phyloP scores from a whole-genome alignment of 1,140 invertebrate genomes.

The Plectus sambesii region DNA sequence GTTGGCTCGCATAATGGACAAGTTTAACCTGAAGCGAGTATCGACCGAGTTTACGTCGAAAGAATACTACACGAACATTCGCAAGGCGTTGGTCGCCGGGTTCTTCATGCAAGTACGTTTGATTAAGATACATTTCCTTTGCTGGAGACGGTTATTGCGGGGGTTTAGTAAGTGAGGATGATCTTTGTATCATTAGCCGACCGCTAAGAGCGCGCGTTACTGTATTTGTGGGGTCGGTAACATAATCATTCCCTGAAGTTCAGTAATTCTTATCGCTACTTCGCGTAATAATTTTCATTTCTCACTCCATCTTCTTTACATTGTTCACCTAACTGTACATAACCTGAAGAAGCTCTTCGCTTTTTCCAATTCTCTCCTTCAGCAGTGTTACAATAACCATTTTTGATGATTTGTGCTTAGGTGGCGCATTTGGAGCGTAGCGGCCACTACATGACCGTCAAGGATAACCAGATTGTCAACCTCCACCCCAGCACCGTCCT shows the following conservation, averaged over 20 bases:
- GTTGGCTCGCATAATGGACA: constrained; percentile 68
- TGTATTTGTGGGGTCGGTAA: no score
- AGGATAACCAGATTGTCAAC: constrained; percentile 97
- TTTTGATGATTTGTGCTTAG: constrained; percentile 50
- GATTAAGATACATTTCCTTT: constrained; percentile 1
- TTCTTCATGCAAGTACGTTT: constrained; percentile 93
- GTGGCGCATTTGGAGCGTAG: constrained; percentile 86
- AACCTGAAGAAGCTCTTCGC: no score
- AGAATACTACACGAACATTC: constrained; percentile 97
- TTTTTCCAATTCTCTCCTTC: constrained; percentile 7
- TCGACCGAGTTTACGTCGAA: constrained; percentile 97
- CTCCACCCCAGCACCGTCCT: constrained; percentile 95
- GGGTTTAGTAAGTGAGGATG: not conserved
- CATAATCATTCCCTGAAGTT: no score
- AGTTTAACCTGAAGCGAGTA: constrained; percentile 68
- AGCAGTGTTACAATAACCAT: no score
- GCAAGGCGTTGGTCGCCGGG: constrained; percentile 90
- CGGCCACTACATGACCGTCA: constrained; percentile 93
- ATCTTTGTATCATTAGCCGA: not conserved
- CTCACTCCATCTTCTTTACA: not conserved
- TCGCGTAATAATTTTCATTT: no score
- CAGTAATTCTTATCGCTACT: no score
- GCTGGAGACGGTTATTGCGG: not conserved
- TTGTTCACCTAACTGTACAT: no score
- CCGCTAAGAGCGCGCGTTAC: constrained; percentile 8